These are phyloP conservation scores for Caretta caretta DNA, from an alignment of 2,113 vertebrate genomes.

Conservation along the genomic window DNA sequence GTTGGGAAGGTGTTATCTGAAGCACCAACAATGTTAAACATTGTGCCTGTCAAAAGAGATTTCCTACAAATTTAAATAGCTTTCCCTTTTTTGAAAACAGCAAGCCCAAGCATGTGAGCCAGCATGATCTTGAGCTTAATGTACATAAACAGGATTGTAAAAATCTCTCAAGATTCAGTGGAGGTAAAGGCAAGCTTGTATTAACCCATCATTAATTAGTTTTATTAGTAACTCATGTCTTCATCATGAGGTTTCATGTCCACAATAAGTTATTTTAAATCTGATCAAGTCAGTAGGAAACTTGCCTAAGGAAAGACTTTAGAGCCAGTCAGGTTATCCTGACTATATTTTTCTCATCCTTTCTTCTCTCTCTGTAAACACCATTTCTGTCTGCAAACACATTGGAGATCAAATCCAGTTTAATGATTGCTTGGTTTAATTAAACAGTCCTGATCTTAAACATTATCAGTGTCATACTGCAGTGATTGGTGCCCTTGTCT, in stretches of 20 bases:
- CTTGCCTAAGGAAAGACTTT: not conserved
- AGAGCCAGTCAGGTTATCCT: not conserved
- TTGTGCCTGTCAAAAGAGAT: not conserved
- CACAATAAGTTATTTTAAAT: not conserved
- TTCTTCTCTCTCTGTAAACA: slow-evolving; percentile 43
- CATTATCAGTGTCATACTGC: slow-evolving; percentile 45
- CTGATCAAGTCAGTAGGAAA: not conserved
- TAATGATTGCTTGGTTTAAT: slow-evolving; percentile 73
- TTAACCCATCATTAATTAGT: not conserved
- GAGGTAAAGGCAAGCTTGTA: not conserved
- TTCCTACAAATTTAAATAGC: not conserved
- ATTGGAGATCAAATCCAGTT: slow-evolving; percentile 65
- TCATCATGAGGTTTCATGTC: not conserved
- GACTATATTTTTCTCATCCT: not conserved
- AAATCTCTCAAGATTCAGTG: not conserved
- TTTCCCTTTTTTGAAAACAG: not conserved
- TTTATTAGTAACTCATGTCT: not conserved
- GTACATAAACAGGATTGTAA: not conserved
- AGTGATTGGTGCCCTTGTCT: slow-evolving; percentile 47
- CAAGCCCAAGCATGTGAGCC: not conserved
- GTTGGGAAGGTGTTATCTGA: not conserved
- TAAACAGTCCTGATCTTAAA: slow-evolving; percentile 66
- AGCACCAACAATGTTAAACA: not conserved
- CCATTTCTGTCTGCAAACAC: slow-evolving; percentile 61
- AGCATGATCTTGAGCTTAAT: not conserved